Conservation (phyloP, 2,888 invertebrate species). For the Eugnorisma glareosa region DNA sequence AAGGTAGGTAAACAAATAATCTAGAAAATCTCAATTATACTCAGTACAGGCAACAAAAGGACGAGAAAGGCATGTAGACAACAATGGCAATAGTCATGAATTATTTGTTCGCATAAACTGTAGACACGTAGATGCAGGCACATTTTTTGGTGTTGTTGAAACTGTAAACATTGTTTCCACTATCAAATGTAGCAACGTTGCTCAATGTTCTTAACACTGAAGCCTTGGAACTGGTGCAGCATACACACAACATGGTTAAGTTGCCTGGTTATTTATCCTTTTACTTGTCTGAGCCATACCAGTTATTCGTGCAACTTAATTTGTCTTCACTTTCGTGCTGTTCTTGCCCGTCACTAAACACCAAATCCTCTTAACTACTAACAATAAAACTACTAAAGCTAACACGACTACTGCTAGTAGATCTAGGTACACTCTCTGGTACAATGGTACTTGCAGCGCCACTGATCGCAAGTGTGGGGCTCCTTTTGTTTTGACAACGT, state of each 20-base stretch:
- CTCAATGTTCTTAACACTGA: background rate
- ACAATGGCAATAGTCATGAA: background rate
- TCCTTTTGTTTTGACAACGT: slow-evolving; percentile 77
- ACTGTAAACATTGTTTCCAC: too few relatives aligned
- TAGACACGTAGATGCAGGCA: background rate
- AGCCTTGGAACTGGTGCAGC: background rate
- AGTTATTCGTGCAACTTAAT: slow-evolving; percentile 11
- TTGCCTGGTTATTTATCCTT: background rate
- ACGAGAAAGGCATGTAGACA: background rate
- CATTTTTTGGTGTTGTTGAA: background rate
- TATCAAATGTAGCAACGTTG: background rate
- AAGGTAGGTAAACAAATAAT: background rate
- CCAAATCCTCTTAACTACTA: slow-evolving; percentile 15
- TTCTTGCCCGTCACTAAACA: slow-evolving; percentile 12
- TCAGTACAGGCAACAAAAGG: background rate
- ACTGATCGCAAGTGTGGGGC: slow-evolving; percentile 77
- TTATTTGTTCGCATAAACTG: background rate
- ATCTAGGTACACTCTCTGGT: slow-evolving; percentile 78
- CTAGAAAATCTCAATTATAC: background rate
- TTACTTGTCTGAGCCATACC: background rate
- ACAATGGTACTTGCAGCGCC: slow-evolving; percentile 75
- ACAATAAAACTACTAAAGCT: slow-evolving; percentile 18
- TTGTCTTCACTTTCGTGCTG: slow-evolving; percentile 49
- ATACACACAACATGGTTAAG: background rate
- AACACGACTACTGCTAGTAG: slow-evolving; percentile 63